Evolutionary conservation across 2,888 invertebrate species (phyloP).

Genomic region (Hyppa rectilinea): DNA sequence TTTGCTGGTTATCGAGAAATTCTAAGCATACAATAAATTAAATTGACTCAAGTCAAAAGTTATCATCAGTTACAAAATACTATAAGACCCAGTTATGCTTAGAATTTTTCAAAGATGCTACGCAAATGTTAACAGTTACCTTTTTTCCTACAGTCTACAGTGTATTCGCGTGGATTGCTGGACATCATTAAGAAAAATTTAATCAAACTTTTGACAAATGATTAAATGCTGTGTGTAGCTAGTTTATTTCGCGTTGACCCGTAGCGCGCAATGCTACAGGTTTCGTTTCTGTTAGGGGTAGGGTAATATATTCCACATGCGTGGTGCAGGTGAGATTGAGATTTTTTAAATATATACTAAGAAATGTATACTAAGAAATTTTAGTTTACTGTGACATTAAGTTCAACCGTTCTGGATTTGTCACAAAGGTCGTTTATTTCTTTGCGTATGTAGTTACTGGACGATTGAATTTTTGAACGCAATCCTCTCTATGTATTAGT

Average conservation of each 20-base stretch:
- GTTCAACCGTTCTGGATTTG: constrained; percentile 68
- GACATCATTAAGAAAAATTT: constrained; percentile 86
- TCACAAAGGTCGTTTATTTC: constrained; percentile 69
- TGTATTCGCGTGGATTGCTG: constrained; percentile 88
- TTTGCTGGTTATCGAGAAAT: constrained; percentile 87
- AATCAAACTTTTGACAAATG: constrained; percentile 85
- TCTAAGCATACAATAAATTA: constrained; percentile 79
- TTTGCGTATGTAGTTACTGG: constrained; percentile 61
- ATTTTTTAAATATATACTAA: constrained; percentile 84
- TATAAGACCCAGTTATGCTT: constrained; percentile 75
- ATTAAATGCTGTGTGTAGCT: constrained; percentile 88
- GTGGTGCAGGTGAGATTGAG: constrained; percentile 90
- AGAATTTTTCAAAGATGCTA: constrained; percentile 85
- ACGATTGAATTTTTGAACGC: constrained; percentile 64
- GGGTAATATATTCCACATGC: constrained; percentile 87
- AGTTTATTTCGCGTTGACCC: constrained; percentile 89
- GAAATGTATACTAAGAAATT: constrained; percentile 79
- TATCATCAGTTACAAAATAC: neutral
- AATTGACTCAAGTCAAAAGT: constrained; percentile 23
- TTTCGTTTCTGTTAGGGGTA: constrained; percentile 90
- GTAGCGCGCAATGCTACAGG: constrained; percentile 91
- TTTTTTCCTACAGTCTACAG: constrained; percentile 91
- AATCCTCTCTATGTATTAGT: constrained; percentile 32
- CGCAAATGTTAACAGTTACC: constrained; percentile 88
- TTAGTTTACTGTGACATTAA: constrained; percentile 80